These are phyloP conservation scores for Gila orcuttii DNA, from an alignment of 2,113 vertebrate genomes.

Conservation along the genomic window DNA sequence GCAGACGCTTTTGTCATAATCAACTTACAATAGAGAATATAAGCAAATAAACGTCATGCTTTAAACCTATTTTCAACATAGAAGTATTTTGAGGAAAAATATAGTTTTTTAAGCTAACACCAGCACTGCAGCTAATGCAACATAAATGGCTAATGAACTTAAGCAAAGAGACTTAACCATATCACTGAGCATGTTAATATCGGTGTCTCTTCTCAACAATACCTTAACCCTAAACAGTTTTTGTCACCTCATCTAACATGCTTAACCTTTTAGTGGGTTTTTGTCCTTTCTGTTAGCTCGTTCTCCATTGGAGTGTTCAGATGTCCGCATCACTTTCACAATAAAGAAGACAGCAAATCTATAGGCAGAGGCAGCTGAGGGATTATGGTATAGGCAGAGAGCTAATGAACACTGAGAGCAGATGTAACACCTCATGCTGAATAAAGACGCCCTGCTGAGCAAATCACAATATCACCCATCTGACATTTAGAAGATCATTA, in stretches of 20 bases:
- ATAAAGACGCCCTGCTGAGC: slow-evolving; percentile 66
- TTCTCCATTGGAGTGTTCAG: slow-evolving; percentile 53
- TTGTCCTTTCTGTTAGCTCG: slow-evolving; percentile 55
- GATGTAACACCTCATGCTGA: slow-evolving; percentile 60
- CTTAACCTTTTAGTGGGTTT: slow-evolving; percentile 71
- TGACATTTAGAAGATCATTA: slow-evolving; percentile 67
- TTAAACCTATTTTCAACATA: neutral
- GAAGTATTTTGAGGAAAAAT: neutral
- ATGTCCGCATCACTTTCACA: slow-evolving; percentile 58
- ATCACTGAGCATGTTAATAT: slow-evolving; percentile 58
- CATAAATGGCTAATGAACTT: neutral
- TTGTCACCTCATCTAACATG: slow-evolving; percentile 61
- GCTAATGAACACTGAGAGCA: slow-evolving; percentile 68
- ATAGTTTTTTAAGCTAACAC: neutral
- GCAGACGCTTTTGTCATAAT: neutral
- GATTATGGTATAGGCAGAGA: slow-evolving; percentile 74
- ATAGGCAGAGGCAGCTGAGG: slow-evolving; percentile 76
- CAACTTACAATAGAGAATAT: neutral
- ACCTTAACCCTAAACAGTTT: slow-evolving; percentile 12
- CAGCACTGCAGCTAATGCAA: neutral
- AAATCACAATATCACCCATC: slow-evolving; percentile 64
- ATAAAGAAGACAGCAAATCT: slow-evolving; percentile 76
- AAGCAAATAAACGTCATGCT: neutral
- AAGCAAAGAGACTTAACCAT: slow-evolving; percentile 34
- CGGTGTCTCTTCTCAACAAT: slow-evolving; percentile 50